Percentiles rank a stretch among this genome's conserved stretches.
Conservation (phyloP, 2,113 vertebrate genomes). For the Pimephales promelas region DNA sequence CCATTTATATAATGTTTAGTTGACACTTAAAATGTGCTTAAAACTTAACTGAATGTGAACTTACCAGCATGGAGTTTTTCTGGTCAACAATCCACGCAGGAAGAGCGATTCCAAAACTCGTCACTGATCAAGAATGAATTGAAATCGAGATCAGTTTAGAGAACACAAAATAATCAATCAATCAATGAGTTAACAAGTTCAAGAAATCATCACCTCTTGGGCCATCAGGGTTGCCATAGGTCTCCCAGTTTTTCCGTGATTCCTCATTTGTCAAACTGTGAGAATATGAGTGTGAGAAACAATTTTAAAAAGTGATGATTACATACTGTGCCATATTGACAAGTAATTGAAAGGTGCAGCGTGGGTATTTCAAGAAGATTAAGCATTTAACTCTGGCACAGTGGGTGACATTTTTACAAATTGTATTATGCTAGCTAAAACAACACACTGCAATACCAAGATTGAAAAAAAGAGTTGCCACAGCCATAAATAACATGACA, state of each 20-base stretch:
- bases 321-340: neutral
- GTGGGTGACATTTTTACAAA: neutral
- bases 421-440: neutral
- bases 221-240: slow-evolving; percentile 94
- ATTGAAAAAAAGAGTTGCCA: neutral
- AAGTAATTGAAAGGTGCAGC: neutral
- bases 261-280: slow-evolving; percentile 94
- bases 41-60: slow-evolving; percentile 11
- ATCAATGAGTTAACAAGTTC: no score
- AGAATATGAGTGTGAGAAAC: neutral
- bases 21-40: neutral
- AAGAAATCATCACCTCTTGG: slow-evolving; percentile 82
- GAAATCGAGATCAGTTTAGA: neutral
- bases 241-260: slow-evolving; percentile 90
- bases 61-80: slow-evolving; percentile 98
- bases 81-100: slow-evolving; percentile 99
- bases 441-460: neutral
- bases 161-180: neutral
- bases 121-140: slow-evolving; percentile 73
- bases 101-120: slow-evolving; percentile 95
- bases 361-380: neutral
- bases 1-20: neutral
- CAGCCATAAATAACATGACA: slow-evolving; percentile 8
- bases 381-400: neutral
- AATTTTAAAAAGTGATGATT: neutral